phyloP scores from a whole-genome alignment of 2,888 invertebrate species.

The Sipha maydis region DNA sequence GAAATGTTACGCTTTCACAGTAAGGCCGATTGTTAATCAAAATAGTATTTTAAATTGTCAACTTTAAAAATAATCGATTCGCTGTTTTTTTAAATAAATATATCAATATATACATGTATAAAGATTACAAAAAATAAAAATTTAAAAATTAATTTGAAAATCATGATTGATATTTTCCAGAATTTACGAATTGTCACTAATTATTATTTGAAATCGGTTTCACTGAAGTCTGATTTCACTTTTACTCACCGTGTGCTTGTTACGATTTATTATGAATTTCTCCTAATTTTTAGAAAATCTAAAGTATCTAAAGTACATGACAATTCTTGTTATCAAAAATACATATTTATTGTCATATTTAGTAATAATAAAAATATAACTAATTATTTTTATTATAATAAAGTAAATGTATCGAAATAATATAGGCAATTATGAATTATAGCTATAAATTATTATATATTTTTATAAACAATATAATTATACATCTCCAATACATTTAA shows the following conservation, averaged over 20 bases:
- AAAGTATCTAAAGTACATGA: too few species aligned
- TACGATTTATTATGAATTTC: constrained; percentile 12
- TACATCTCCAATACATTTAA: too few species aligned
- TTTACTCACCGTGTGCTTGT: constrained; percentile 22
- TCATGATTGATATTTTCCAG: constrained; percentile 12
- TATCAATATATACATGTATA: background rate
- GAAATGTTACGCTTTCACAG: constrained; percentile 57
- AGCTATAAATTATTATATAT: too few species aligned
- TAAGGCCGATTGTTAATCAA: constrained; percentile 2
- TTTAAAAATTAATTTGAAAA: constrained; percentile 1
- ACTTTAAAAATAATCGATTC: background rate
- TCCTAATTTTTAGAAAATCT: background rate
- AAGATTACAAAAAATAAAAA: background rate
- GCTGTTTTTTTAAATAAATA: constrained; percentile 3
- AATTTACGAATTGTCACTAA: background rate
- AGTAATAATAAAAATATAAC: too few species aligned
- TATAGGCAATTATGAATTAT: too few species aligned
- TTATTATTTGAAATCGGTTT: constrained; percentile 47
- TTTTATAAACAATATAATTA: too few species aligned
- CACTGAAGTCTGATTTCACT: constrained; percentile 59
- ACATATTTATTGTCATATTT: too few species aligned
- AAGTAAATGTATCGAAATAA: too few species aligned
- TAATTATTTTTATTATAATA: too few species aligned
- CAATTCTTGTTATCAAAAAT: too few species aligned
- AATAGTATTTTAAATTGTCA: background rate